These are phyloP conservation scores for Xenus cinereus DNA, from an alignment of 2,113 vertebrate species.

Conservation along the genomic window DNA sequence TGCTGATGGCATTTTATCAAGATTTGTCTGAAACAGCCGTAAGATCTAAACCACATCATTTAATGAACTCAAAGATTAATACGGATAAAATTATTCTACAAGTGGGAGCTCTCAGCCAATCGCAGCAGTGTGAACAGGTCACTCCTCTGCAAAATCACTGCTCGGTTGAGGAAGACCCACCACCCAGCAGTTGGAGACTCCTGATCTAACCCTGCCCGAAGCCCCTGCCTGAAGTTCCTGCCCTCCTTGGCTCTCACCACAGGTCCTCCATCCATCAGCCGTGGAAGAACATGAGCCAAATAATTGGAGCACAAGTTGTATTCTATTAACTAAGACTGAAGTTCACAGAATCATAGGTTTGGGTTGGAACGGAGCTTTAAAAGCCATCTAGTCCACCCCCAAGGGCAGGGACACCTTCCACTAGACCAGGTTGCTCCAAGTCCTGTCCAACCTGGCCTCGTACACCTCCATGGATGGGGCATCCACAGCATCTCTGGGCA, in stretches of 20 bases:
- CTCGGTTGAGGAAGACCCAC: not conserved
- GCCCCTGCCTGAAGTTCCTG: not conserved
- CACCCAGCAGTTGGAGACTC: not conserved
- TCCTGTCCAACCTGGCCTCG: rapidly evolving
- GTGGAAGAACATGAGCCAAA: not conserved
- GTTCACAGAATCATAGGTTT: not conserved
- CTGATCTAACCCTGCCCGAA: not conserved
- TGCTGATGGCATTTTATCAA: constrained; percentile 40
- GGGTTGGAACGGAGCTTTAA: not conserved
- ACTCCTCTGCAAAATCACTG: not conserved
- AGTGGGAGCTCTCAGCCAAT: not conserved
- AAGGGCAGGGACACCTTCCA: rapidly evolving
- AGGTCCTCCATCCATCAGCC: not conserved
- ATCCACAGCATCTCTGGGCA: not conserved
- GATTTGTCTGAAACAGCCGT: constrained; percentile 22
- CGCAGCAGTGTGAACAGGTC: rapidly evolving
- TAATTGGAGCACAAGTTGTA: rapidly evolving
- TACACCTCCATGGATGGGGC: not conserved
- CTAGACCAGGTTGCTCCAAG: not conserved
- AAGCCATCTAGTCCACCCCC: not conserved
- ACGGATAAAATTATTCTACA: not conserved
- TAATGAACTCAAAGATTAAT: constrained; percentile 17
- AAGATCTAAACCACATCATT: constrained; percentile 12
- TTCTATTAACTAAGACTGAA: not conserved
- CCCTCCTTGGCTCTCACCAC: not conserved